Evolutionary conservation across 1,140 invertebrate genomes (phyloP).

Genomic region (Drosophila chauvacae): DNA sequence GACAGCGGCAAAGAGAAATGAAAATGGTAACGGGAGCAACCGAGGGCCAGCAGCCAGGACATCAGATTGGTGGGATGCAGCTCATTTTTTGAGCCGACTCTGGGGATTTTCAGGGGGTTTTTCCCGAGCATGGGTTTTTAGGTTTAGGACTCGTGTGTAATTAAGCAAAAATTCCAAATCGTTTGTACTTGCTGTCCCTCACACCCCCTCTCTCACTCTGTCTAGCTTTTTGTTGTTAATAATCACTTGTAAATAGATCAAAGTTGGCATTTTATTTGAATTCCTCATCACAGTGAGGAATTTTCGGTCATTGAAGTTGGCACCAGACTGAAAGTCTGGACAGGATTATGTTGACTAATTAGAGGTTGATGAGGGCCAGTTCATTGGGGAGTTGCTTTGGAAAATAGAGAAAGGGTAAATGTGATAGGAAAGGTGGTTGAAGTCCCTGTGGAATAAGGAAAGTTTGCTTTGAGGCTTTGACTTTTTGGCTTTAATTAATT

Average conservation of each 20-base stretch:
- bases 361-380: conserved; percentile 57
- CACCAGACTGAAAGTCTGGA: conserved; percentile 28
- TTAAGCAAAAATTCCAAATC: conserved; percentile 78
- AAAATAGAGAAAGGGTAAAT: neutral
- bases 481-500: conserved; percentile 15
- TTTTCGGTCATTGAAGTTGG: conserved; percentile 27
- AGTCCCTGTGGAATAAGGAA: neutral
- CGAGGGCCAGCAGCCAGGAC: neutral
- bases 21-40: neutral
- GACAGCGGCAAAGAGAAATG: conserved; percentile 25
- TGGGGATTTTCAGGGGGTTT: conserved; percentile 36
- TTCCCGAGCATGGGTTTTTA: neutral
- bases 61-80: conserved; percentile 26
- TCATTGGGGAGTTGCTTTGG: conserved; percentile 39
- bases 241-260: conserved; percentile 80
- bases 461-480: conserved; percentile 9
- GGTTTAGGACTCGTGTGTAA: conserved; percentile 64
- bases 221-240: conserved; percentile 53
- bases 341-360: conserved; percentile 75
- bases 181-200: conserved; percentile 54
- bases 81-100: conserved; percentile 69
- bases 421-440: neutral
- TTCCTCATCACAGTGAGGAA: conserved; percentile 21
- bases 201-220: neutral
- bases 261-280: conserved; percentile 75